Evolutionary conservation across 30 jellyfish, hydroid and myxozoan species (phyloP).

Genomic region (Aurelia aurita complex sp. Pacific): DNA sequence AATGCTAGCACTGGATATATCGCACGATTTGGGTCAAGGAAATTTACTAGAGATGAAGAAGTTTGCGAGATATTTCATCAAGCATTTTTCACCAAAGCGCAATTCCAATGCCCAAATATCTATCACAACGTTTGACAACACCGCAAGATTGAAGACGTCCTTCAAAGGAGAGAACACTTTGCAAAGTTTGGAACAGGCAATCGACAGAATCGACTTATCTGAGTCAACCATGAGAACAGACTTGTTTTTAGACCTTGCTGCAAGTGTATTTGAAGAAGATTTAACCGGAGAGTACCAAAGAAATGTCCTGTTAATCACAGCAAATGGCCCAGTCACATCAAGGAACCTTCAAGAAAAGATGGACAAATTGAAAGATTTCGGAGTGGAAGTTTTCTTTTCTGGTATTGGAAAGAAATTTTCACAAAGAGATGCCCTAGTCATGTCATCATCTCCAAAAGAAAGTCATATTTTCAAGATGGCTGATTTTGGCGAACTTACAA

Average conservation of each 20-base stretch:
- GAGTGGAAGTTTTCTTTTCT: constrained; percentile 42
- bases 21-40: constrained; percentile 5
- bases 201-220: neutral
- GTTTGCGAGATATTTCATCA: constrained; percentile 15
- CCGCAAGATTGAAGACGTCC: constrained; percentile 10
- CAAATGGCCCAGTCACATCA: constrained; percentile 28
- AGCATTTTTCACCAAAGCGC: constrained; percentile 1
- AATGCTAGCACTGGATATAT: constrained; percentile 60
- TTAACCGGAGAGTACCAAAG: neutral
- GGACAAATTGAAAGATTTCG: constrained; percentile 19
- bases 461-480: constrained; percentile 29
- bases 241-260: constrained; percentile 43
- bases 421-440: constrained; percentile 9
- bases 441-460: constrained; percentile 61
- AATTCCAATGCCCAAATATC: constrained; percentile 7
- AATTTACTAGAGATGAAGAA: neutral
- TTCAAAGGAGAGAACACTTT: constrained; percentile 7
- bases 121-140: constrained; percentile 36
- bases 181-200: neutral
- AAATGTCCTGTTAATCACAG: constrained; percentile 22
- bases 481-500: neutral
- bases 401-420: neutral
- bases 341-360: neutral
- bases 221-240: constrained; percentile 38
- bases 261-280: constrained; percentile 16